Evolutionary conservation across 2,797 vertebrate genomes (phyloP).

Genomic region (Trachurus trachurus): DNA sequence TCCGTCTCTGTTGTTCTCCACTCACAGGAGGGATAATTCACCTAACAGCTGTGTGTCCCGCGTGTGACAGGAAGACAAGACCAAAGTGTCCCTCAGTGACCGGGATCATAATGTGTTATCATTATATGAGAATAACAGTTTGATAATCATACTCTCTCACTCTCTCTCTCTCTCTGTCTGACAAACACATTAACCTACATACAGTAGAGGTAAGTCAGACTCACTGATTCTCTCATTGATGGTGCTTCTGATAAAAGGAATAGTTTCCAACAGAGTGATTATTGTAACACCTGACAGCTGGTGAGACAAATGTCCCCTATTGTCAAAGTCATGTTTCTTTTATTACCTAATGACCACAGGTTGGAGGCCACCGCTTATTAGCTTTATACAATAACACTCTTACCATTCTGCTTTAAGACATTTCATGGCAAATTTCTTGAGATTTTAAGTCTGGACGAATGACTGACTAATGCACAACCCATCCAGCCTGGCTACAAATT

Average conservation of each 20-base stretch:
- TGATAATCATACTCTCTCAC: conserved; percentile 4
- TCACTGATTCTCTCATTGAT: background rate
- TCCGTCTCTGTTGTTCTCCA: conserved; percentile 36
- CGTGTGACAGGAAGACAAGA: conserved; percentile 1
- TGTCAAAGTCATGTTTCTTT: background rate
- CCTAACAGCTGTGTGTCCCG: conserved; percentile 63
- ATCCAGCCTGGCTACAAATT: no score
- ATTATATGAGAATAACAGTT: conserved; percentile 30
- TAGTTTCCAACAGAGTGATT: conserved; percentile 2
- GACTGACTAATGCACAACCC: no score
- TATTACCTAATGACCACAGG: background rate
- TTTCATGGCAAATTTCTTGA: background rate
- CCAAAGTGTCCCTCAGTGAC: conserved; percentile 11
- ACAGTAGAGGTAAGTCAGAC: conserved; percentile 1
- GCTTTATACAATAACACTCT: background rate
- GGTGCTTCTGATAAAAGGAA: background rate
- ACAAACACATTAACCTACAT: conserved; percentile 23
- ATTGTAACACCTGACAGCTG: background rate
- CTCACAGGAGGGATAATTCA: conserved; percentile 56
- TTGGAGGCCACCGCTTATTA: background rate
- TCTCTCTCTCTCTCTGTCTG: conserved; percentile 36
- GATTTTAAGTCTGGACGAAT: background rate
- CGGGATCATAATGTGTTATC: conserved; percentile 14
- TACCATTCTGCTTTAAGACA: background rate
- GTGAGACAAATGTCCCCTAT: background rate